Evolutionary conservation across 1,140 invertebrate genomes (phyloP).

Genomic region (Rhynchophorus ferrugineus): DNA sequence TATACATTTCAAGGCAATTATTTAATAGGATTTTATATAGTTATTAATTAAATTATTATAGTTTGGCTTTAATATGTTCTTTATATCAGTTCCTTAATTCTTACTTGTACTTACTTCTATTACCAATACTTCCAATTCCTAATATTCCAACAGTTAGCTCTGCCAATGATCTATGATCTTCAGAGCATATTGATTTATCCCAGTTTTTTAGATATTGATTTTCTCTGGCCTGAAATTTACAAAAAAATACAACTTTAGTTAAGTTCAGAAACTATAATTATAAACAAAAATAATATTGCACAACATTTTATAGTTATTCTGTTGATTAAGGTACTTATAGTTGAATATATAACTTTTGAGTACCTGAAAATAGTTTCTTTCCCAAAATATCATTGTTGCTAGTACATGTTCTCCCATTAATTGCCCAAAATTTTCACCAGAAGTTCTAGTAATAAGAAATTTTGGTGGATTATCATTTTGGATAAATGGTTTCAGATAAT

Average conservation of each 20-base stretch:
- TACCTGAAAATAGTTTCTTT: conserved; percentile 40
- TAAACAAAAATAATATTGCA: no score
- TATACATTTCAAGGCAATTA: no score
- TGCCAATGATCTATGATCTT: conserved; percentile 37
- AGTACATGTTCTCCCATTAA: conserved; percentile 52
- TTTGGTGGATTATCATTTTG: conserved; percentile 24
- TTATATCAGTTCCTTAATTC: no score
- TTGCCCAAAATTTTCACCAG: conserved; percentile 42
- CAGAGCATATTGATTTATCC: conserved; percentile 37
- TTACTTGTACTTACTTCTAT: conserved; percentile 42
- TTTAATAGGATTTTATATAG: no score
- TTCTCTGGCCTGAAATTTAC: conserved; percentile 34
- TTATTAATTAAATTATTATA: no score
- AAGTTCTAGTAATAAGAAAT: conserved; percentile 41
- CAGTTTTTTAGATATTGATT: conserved; percentile 41
- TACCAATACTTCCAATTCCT: conserved; percentile 47
- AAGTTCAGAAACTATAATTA: background rate
- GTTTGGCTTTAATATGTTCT: no score
- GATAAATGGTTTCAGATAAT: conserved; percentile 33
- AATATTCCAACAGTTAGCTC: conserved; percentile 47
- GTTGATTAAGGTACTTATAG: background rate
- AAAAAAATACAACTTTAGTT: background rate
- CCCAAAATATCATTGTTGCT: conserved; percentile 46
- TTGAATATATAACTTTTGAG: background rate
- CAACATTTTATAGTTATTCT: background rate